These are phyloP conservation scores for Teleogryllus oceanicus DNA, from an alignment of 2,888 invertebrate genomes.

Conservation along the genomic window DNA sequence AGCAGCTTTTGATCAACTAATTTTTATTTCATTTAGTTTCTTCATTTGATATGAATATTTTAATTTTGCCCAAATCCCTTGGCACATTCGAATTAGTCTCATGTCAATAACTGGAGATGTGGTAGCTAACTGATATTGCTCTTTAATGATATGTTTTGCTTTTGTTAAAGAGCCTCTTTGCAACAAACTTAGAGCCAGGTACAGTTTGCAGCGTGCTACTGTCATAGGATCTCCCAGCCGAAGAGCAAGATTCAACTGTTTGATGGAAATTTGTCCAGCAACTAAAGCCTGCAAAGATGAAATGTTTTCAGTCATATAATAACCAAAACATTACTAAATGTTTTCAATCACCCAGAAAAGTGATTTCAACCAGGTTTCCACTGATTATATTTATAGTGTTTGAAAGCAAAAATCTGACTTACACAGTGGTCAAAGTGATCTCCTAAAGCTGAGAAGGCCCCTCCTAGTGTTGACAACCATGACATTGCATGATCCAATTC, in stretches of 20 bases:
- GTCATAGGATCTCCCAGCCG: conserved; percentile 78
- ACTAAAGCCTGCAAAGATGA: conserved; percentile 69
- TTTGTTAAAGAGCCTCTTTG: conserved; percentile 69
- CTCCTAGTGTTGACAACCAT: conserved; percentile 94
- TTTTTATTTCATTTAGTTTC: background rate
- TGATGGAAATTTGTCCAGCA: conserved; percentile 81
- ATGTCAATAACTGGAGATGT: conserved; percentile 55
- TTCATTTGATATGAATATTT: conserved; percentile 53
- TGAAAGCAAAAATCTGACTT: conserved; percentile 45
- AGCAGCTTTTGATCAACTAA: too few species aligned
- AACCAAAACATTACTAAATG: too few species aligned
- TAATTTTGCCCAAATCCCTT: conserved; percentile 81
- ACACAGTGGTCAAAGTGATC: conserved; percentile 79
- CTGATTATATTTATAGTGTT: too few species aligned
- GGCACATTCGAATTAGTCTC: conserved; percentile 74
- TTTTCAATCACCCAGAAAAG: too few species aligned
- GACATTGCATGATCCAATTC: conserved; percentile 84
- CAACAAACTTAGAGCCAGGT: conserved; percentile 80
- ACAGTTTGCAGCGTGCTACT: conserved; percentile 79
- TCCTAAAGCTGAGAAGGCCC: conserved; percentile 92
- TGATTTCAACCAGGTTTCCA: too few species aligned
- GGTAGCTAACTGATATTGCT: conserved; percentile 47
- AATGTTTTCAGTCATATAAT: too few species aligned
- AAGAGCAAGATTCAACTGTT: conserved; percentile 77
- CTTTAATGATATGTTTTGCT: conserved; percentile 60